phyloP scores from a whole-genome alignment of 2,888 invertebrate genomes.

The Hoplodrina blanda region DNA sequence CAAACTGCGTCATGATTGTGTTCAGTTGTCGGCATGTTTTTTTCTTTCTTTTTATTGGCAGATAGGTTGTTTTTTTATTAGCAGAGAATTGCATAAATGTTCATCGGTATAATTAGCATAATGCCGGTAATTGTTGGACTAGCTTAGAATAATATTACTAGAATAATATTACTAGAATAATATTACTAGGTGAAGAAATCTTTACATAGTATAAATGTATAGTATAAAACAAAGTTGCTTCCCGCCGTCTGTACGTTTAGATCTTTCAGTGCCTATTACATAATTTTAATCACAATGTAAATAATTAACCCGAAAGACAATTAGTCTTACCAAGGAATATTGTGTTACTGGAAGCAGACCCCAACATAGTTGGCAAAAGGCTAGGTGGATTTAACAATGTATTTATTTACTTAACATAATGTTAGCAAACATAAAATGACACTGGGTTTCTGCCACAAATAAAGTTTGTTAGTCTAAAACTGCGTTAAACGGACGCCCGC shows the following conservation, averaged over 20 bases:
- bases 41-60: constrained; percentile 13
- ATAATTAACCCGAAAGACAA: too few relatives aligned
- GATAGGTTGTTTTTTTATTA: not conserved
- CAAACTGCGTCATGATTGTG: constrained; percentile 4
- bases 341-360: too few relatives aligned
- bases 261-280: not conserved
- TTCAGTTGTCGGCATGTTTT: not conserved
- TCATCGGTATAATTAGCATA: constrained; percentile 1
- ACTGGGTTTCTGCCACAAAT: not conserved
- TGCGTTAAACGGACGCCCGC: too few relatives aligned
- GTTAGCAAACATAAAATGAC: not conserved
- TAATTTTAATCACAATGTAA: too few relatives aligned
- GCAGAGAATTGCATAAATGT: constrained; percentile 6
- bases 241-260: too few relatives aligned
- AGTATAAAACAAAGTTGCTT: too few relatives aligned
- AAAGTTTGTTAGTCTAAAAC: not conserved
- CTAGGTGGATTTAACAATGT: not conserved
- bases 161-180: too few relatives aligned
- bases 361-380: too few relatives aligned
- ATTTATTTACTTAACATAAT: not conserved
- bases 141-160: not conserved
- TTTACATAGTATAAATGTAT: too few relatives aligned
- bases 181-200: not conserved
- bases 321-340: too few relatives aligned
- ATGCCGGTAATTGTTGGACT: not conserved